Percentiles rank a stretch among this genome's conserved stretches.
Evolutionary conservation across 2,797 vertebrate genomes (phyloP).

Genomic region (Amphiprion clarkii): DNA sequence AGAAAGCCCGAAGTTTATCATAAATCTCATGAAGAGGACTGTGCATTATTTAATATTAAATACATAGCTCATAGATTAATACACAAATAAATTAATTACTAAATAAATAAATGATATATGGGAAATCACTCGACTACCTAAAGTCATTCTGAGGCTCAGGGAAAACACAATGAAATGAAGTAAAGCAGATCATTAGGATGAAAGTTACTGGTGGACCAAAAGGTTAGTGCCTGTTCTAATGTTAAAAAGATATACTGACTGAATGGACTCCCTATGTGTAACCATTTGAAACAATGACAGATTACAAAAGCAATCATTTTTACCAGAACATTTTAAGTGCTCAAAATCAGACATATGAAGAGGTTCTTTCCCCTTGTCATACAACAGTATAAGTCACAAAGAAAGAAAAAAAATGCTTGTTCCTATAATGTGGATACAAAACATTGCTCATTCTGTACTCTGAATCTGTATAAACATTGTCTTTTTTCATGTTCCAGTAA

Average conservation of each 20-base stretch:
- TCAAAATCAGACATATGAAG: slow-evolving; percentile 52
- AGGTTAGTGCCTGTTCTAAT: slow-evolving; percentile 60
- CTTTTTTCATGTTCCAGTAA: slow-evolving; percentile 80
- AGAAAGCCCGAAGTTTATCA: slow-evolving; percentile 74
- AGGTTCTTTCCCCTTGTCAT: slow-evolving; percentile 46
- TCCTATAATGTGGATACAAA: slow-evolving; percentile 76
- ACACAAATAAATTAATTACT: slow-evolving; percentile 89
- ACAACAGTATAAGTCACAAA: slow-evolving; percentile 48
- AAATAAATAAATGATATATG: slow-evolving; percentile 93
- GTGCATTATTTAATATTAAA: slow-evolving; percentile 90
- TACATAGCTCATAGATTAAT: slow-evolving; percentile 90
- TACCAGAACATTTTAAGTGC: slow-evolving; percentile 55
- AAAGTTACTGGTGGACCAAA: slow-evolving; percentile 63
- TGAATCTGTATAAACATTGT: slow-evolving; percentile 81
- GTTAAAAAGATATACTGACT: slow-evolving; percentile 48
- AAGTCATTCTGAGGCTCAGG: slow-evolving; percentile 87
- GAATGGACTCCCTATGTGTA: slow-evolving; percentile 60
- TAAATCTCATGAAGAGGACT: slow-evolving; percentile 82
- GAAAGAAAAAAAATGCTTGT: slow-evolving; percentile 61
- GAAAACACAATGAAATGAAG: slow-evolving; percentile 72
- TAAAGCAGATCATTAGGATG: slow-evolving; percentile 35
- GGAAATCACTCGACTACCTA: slow-evolving; percentile 87
- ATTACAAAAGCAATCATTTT: slow-evolving; percentile 72
- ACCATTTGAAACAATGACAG: slow-evolving; percentile 57
- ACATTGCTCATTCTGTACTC: slow-evolving; percentile 76